phyloP scores from a whole-genome alignment of 2,797 vertebrate genomes.

The Buceros bicornis region DNA sequence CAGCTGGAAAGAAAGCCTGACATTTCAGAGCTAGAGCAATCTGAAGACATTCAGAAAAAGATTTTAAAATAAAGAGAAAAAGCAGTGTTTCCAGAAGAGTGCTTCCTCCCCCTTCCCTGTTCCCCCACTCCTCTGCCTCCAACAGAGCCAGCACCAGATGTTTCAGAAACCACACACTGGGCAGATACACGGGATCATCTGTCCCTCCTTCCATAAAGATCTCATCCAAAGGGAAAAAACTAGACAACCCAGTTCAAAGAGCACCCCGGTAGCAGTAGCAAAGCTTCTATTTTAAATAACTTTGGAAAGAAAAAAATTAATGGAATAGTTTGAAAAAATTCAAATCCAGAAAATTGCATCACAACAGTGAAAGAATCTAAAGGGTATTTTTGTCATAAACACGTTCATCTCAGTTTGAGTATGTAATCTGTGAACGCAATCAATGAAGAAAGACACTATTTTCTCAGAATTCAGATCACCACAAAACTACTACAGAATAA shows the following conservation, averaged over 20 bases:
- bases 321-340: neutral
- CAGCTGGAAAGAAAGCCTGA: neutral
- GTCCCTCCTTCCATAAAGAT: neutral
- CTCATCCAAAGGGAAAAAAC: slow-evolving; percentile 34
- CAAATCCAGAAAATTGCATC: neutral
- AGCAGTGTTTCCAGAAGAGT: slow-evolving; percentile 2
- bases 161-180: slow-evolving; percentile 46
- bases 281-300: neutral
- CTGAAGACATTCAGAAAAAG: neutral
- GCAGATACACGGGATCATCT: slow-evolving; percentile 30
- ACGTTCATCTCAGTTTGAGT: neutral
- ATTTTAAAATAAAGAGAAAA: slow-evolving; percentile 19
- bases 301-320: neutral
- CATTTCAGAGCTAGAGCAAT: neutral
- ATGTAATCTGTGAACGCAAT: neutral
- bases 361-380: neutral
- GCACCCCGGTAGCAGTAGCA: neutral
- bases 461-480: neutral
- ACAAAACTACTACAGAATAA: neutral
- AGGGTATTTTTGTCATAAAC: neutral
- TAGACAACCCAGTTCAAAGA: slow-evolving; percentile 22
- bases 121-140: neutral
- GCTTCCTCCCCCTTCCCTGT: neutral
- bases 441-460: neutral
- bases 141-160: slow-evolving; percentile 39